Conservation (phyloP, 2,888 invertebrate species). For the Microplitis manilae region DNA sequence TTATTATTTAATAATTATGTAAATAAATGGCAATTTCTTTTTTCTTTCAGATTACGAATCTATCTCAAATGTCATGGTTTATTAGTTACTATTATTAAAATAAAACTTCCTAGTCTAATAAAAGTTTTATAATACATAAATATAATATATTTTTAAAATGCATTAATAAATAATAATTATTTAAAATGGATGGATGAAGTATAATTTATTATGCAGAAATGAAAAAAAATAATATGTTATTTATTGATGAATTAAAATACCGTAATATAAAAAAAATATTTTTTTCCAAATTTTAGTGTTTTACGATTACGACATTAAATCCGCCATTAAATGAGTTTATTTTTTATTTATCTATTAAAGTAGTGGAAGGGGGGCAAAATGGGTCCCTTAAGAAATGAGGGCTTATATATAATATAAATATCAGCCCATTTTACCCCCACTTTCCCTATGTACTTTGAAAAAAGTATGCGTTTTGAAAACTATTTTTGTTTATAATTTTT, state of each 20-base stretch:
- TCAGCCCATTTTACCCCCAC: no score
- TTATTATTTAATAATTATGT: background rate
- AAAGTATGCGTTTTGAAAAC: no score
- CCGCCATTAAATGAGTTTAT: background rate
- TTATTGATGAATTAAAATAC: background rate
- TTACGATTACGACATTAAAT: background rate
- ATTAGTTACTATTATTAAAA: background rate
- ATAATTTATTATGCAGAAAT: background rate
- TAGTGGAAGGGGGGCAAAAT: no score
- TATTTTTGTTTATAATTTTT: no score
- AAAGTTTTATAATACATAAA: background rate
- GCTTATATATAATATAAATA: no score
- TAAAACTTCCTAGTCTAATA: background rate
- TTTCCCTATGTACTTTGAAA: no score
- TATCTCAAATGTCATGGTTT: background rate
- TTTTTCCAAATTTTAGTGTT: background rate
- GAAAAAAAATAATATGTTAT: background rate
- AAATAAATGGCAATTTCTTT: background rate
- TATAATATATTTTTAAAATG: background rate
- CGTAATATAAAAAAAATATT: background rate
- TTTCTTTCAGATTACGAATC: background rate
- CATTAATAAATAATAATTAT: no score
- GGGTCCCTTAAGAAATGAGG: no score
- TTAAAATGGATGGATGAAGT: no score
- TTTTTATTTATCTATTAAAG: background rate